Evolutionary conservation across 2,797 vertebrate species (phyloP).

Genomic region (Trachurus trachurus): DNA sequence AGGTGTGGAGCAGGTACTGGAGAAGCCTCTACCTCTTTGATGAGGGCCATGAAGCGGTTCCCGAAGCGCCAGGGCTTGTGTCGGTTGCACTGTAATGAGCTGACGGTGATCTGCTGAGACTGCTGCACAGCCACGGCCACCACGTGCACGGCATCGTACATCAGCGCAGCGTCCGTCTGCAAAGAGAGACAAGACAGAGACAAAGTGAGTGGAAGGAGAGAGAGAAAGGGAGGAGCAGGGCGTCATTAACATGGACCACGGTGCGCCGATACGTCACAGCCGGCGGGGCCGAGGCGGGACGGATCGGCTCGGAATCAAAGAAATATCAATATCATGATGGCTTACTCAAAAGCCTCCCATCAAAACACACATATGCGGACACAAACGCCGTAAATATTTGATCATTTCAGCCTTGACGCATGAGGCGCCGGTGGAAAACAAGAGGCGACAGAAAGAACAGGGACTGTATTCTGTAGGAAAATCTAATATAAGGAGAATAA

Average conservation of each 20-base stretch:
- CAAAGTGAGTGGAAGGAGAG: too few relatives aligned
- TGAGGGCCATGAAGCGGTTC: constrained; percentile 96
- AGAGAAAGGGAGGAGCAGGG: background rate
- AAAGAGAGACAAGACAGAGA: constrained; percentile 46
- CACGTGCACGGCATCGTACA: constrained; percentile 98
- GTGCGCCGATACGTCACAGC: constrained; percentile 18
- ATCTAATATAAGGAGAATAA: background rate
- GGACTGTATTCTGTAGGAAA: background rate
- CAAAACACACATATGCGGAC: constrained; percentile 5
- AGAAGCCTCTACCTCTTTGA: constrained; percentile 92
- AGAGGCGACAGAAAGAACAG: background rate
- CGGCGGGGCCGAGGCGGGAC: background rate
- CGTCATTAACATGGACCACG: constrained; percentile 49
- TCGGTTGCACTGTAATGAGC: constrained; percentile 96
- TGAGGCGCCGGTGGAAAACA: background rate
- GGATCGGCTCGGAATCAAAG: constrained; percentile 31
- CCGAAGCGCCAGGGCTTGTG: constrained; percentile 99
- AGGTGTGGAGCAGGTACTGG: constrained; percentile 42
- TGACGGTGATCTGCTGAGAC: constrained; percentile 98
- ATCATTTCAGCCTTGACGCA: constrained; percentile 10
- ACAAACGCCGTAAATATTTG: constrained; percentile 29
- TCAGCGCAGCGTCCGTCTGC: constrained; percentile 96
- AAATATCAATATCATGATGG: constrained; percentile 35
- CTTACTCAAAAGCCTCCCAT: constrained; percentile 21
- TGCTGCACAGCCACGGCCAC: constrained; percentile 98